These are phyloP conservation scores for Heteromyza rotundicornis DNA, from an alignment of 2,888 invertebrate genomes.

Conservation along the genomic window DNA sequence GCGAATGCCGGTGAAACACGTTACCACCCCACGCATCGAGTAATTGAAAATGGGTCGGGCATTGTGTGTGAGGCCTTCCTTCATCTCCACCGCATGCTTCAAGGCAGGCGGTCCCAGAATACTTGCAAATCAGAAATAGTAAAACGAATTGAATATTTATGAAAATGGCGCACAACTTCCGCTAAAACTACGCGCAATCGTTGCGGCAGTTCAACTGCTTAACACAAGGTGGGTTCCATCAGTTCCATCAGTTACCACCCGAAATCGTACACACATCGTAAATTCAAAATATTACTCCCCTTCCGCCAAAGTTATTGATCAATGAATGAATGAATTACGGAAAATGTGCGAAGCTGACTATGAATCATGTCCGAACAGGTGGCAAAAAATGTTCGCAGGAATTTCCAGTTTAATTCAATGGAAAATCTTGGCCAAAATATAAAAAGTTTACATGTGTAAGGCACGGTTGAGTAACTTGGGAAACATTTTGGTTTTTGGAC, in stretches of 20 bases:
- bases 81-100: conserved; percentile 74
- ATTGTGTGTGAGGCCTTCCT: conserved; percentile 74
- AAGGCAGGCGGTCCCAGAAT: conserved; percentile 83
- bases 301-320: neutral
- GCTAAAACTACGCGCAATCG: neutral
- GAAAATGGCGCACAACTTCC: neutral
- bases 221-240: neutral
- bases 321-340: neutral
- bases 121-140: no score
- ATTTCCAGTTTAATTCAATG: neutral
- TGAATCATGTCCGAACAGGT: neutral
- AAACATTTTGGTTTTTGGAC: no score
- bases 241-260: neutral
- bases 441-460: neutral
- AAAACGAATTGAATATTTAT: conserved; percentile 6
- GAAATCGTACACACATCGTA: no score
- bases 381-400: neutral
- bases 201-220: neutral
- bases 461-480: no score
- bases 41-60: conserved; percentile 84
- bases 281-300: no score
- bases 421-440: neutral
- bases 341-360: neutral
- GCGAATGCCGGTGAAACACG: conserved; percentile 92
- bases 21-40: conserved; percentile 85